Evolutionary conservation across 2,888 invertebrate species (phyloP), one percentile per base, ranked within the genome.

Genomic region (Vandiemenella viatica): DNA sequence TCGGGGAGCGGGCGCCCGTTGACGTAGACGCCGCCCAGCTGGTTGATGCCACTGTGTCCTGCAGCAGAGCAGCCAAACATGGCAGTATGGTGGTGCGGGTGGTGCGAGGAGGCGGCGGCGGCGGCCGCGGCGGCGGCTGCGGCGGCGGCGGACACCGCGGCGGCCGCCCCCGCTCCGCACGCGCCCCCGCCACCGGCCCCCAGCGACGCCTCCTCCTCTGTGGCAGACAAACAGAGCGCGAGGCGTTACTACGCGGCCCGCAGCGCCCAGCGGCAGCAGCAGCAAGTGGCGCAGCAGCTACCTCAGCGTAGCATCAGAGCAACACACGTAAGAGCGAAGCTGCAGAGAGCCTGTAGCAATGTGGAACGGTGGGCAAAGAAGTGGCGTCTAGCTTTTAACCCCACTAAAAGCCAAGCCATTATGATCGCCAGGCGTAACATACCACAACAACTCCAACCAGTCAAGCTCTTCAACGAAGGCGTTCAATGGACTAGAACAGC

Each of bases 11-110:
- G 97, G 59, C 97, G 79, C 57, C 97, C 97, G 74, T 93, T 92
- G 72, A 97, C 96, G 79, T 93, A 98, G 67, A 96, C 93, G 67
- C 97, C 96, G 67, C 96, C 96, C 73, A 97, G 81, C 77, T 97
- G 96, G 80, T 97, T 96, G 70, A 97, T 90, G 68, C 96, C 97
- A 76, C 93, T 95, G 80, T 97, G 96, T 72, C 96, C 85, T 76
- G 69, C 56, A 62, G 64, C 53, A 51, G 57, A 57, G 53, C 54
- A 55, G 50, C 54, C 55, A 53, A 56, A 55, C 48, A 42, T 50
- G 41, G 52, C 50, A 38, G 45, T 49, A 26, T 46, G 43, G 22
- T 50, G 50, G 46, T 53, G 51, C n/a, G n/a, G n/a, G n/a, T n/a
- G n/a, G n/a, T n/a, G n/a, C 21, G 48, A 45, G 37, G 42, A 42